Evolutionary conservation across 1,140 invertebrate species (phyloP).

Genomic region (Melanaphis sacchari): DNA sequence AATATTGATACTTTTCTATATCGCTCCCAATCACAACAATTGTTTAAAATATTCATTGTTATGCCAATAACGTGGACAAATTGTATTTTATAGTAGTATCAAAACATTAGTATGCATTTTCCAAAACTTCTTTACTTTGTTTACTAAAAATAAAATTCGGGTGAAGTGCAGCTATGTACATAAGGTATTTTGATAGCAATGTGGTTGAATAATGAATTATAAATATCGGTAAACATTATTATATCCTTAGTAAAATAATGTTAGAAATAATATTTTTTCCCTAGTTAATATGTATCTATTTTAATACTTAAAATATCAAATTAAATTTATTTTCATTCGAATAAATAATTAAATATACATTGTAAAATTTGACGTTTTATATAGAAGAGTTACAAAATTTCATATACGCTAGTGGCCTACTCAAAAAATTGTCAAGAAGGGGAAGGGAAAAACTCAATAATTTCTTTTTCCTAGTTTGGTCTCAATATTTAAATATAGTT

Average conservation of each 20-base stretch:
- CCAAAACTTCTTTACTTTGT: neutral
- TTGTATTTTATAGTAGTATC: neutral
- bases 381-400: neutral
- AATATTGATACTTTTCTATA: slow-evolving; percentile 28
- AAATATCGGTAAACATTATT: neutral
- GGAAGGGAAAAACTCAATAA: too few species aligned
- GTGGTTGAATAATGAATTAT: neutral
- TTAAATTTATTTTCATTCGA: neutral
- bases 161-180: neutral
- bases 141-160: neutral
- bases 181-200: neutral
- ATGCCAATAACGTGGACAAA: neutral
- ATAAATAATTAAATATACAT: neutral
- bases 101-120: neutral
- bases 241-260: neutral
- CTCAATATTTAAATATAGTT: too few species aligned
- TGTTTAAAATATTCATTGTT: slow-evolving; percentile 14
- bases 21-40: slow-evolving; percentile 13
- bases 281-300: neutral
- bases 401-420: neutral
- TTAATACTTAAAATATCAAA: neutral
- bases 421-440: too few species aligned
- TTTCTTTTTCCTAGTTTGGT: too few species aligned
- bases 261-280: neutral
- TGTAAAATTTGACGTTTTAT: too few species aligned